Evolutionary conservation across 2,888 invertebrate species (phyloP), one percentile per base, ranked within the genome.

Genomic region (Hoplodrina ambigua): DNA sequence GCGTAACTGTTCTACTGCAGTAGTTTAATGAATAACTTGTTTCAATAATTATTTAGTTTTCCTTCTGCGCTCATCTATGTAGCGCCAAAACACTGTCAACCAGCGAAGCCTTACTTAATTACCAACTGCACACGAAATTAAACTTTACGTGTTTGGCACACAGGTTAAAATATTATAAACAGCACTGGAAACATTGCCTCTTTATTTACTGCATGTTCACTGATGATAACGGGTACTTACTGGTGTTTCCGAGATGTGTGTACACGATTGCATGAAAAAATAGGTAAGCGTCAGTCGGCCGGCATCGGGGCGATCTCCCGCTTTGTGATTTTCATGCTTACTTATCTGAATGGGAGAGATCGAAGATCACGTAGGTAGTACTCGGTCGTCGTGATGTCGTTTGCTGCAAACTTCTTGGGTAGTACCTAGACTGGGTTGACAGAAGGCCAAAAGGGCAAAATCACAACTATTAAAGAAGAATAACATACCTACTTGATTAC

Each of bases 181-280:
- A 20, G 67, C 53, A 69, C 0, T 33, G 15, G 4, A 57, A 73
- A 58, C 25, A 19, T 60, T 60, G 75, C 17, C 30, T 10, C 33
- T 70, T 64, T 75, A 72, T 68, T 73, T 52, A 60, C 53, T 68
- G 46, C 46, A 61, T 68, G 68, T 84, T 78, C 75, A 83, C 66
- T 77, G 73, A 77, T 77, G 75, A 64, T 78, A 82, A 75, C 70
- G 69, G 73, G 62, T 58, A 65, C 72, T 66, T 52, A 58, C 46
- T 30, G 61, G 53, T 80, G 83, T 69, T 71, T 10, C 53, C n/a
- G 56, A 71, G 77, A 71, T 81, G 77, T 83, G 77, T 83, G 80
- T 46, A 81, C 71, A 76, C 69, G 76, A 80, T 83, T 71, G 77
- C 61, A 54, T 83, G 76, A 58, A 83, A 71, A 76, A 61, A 37